Percentiles rank a stretch among this genome's conserved stretches.
Evolutionary conservation across 2,113 vertebrate genomes (phyloP).

Genomic region (Ranitomeya imitator): DNA sequence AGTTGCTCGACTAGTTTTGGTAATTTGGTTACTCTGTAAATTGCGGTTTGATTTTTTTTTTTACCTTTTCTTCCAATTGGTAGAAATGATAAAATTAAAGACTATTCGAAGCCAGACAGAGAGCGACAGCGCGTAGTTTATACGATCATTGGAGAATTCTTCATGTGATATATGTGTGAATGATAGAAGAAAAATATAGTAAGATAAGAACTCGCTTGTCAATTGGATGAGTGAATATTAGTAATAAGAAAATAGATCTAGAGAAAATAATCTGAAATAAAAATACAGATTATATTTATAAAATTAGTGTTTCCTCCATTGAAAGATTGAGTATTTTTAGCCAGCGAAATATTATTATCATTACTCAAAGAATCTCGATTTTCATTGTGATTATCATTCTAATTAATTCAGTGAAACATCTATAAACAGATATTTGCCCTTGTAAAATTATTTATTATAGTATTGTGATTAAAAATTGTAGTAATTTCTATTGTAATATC

Average conservation of each 20-base stretch:
- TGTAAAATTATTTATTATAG: not conserved
- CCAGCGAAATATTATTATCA: not conserved
- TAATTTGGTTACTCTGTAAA: slow-evolving; percentile 81
- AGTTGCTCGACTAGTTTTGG: slow-evolving; percentile 75
- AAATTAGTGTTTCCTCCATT: not conserved
- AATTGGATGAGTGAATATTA: not conserved
- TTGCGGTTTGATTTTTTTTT: slow-evolving; percentile 69
- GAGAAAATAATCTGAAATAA: not conserved
- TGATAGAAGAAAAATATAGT: not conserved
- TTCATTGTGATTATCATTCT: not conserved
- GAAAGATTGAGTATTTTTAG: not conserved
- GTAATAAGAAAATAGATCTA: not conserved
- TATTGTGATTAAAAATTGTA: not conserved
- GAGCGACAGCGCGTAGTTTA: not conserved
- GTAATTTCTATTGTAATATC: not conserved
- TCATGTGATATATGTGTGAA: not conserved
- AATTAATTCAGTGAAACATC: not conserved
- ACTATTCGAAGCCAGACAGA: slow-evolving; percentile 59
- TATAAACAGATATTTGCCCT: not conserved
- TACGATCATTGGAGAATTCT: not conserved
- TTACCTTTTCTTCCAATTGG: slow-evolving; percentile 61
- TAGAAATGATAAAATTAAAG: slow-evolving; percentile 69
- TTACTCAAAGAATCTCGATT: not conserved
- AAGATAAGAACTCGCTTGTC: not conserved
- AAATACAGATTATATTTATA: not conserved